phyloP scores from a whole-genome alignment of 2,888 invertebrate species.

The Drosophila hamatofila region DNA sequence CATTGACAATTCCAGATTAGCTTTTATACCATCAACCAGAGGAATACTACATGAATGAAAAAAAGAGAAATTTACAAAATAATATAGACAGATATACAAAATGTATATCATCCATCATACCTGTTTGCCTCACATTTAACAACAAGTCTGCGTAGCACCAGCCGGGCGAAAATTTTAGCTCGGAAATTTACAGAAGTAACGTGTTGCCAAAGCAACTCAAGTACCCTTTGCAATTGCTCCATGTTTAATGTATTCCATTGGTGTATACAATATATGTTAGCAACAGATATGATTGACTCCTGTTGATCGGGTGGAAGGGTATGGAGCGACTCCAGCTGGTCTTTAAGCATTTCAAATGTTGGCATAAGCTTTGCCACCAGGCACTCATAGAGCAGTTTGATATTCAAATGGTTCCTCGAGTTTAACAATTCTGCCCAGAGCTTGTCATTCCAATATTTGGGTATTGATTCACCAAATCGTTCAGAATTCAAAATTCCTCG shows the following conservation, averaged over 20 bases:
- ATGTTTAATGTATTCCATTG: conserved; percentile 6
- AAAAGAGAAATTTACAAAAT: not conserved
- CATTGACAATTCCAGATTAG: conserved; percentile 1
- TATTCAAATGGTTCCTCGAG: too few relatives aligned
- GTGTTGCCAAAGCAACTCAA: too few relatives aligned
- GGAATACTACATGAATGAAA: not conserved
- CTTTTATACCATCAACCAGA: not conserved
- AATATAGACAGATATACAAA: not conserved
- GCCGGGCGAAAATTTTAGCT: not conserved
- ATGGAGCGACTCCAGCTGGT: too few relatives aligned
- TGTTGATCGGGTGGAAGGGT: conserved; percentile 9
- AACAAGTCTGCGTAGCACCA: conserved; percentile 1
- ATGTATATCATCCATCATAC: not conserved
- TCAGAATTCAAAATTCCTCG: too few relatives aligned
- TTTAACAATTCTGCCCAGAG: too few relatives aligned
- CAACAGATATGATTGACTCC: conserved; percentile 13
- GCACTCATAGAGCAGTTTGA: too few relatives aligned
- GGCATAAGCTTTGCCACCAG: too few relatives aligned
- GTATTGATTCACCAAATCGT: too few relatives aligned
- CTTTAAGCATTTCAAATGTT: too few relatives aligned
- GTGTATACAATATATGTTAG: conserved; percentile 8
- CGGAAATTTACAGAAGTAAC: not conserved
- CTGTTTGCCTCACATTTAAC: not conserved
- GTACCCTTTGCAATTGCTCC: conserved; percentile 1
- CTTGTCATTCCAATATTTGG: too few relatives aligned